Base-by-base conservation (phyloP, 2,797 vertebrate species). In the Myoxocephalus aenaeus region DNA sequence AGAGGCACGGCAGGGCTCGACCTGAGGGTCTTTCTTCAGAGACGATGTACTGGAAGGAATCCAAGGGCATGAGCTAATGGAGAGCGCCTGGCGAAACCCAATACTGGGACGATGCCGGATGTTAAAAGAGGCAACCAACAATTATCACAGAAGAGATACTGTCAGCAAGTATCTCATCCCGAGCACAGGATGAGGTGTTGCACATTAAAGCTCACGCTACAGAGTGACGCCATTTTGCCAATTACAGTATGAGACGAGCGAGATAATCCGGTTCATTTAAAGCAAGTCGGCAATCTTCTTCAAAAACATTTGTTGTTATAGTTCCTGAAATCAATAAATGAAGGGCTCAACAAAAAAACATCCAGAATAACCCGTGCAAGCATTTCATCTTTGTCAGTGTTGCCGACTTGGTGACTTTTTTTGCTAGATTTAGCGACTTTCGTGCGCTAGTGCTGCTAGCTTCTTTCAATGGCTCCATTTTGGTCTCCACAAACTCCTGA, bases 31-130 rank as follows among this genome's bases (percentile, higher is more conserved):
- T 58, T 65, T 57, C 76, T 75, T 77, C n/a, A 82, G 83, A 72
- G 72, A 71, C 82, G 70, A 84, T 62, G 44, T 65, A 46, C 73
- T 78, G 72, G 71, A 86, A 50, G 42, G 73, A 83, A 73, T 89
- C 85, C 82, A 91, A 73, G 74, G n/a, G 54, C 38, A 72, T 42
- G 69, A 61, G 62, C 79, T 92, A n/a, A n/a, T n/a, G 80, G 86
- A 85, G 53, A 83, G 68, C 20, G 64, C 14, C 53, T 65, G 58
- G 18, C 78, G 81, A 88, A 90, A 90, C 72, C 51, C 69, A 71
- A 87, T 50, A 83, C 77, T 73, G 63, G 44, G 20, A 61, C 25
- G 54, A 66, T 65, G 63, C 74, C 64, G 65, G 65, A 76, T 71
- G 80, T 71, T 22, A 62, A 72, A 56, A 78, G 64, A 80, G 1